These are phyloP conservation scores for Sylvia atricapilla DNA, from an alignment of 2,113 vertebrate genomes.

Conservation along the genomic window DNA sequence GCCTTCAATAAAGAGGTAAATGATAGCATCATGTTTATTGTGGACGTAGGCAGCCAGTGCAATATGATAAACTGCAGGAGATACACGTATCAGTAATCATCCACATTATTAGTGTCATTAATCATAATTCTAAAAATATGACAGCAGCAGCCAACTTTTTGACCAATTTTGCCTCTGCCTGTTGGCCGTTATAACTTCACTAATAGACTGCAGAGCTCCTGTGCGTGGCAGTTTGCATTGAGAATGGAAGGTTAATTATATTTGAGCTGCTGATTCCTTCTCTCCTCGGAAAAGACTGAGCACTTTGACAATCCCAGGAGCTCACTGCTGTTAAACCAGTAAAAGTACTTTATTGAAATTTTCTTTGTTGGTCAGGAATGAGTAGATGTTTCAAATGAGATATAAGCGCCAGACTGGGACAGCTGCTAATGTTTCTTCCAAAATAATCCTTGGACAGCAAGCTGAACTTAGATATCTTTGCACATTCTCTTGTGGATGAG, in stretches of 20 bases:
- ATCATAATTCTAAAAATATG: conserved; percentile 90
- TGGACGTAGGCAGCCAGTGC: conserved; percentile 83
- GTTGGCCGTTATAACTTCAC: conserved; percentile 83
- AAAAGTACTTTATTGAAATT: conserved; percentile 85
- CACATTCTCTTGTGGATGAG: conserved; percentile 40
- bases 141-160: conserved; percentile 83
- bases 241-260: conserved; percentile 98
- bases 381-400: conserved; percentile 81
- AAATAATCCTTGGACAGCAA: conserved; percentile 70
- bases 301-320: conserved; percentile 80
- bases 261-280: conserved; percentile 86
- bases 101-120: conserved; percentile 91
- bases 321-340: conserved; percentile 79
- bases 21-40: conserved; percentile 90
- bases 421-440: conserved; percentile 69
- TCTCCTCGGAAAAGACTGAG: conserved; percentile 80
- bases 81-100: conserved; percentile 88
- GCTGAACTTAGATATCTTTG: conserved; percentile 63
- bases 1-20: conserved; percentile 87
- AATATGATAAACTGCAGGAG: conserved; percentile 89
- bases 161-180: conserved; percentile 81
- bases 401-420: conserved; percentile 74
- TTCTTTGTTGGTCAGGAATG: conserved; percentile 86
- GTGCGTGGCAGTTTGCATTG: conserved; percentile 83
- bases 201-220: conserved; percentile 79